A percentile compares a stretch with the other conserved stretches of the same genome.
Evolutionary conservation across 2,888 invertebrate species (phyloP).

Genomic region (Oscheius sp.): DNA sequence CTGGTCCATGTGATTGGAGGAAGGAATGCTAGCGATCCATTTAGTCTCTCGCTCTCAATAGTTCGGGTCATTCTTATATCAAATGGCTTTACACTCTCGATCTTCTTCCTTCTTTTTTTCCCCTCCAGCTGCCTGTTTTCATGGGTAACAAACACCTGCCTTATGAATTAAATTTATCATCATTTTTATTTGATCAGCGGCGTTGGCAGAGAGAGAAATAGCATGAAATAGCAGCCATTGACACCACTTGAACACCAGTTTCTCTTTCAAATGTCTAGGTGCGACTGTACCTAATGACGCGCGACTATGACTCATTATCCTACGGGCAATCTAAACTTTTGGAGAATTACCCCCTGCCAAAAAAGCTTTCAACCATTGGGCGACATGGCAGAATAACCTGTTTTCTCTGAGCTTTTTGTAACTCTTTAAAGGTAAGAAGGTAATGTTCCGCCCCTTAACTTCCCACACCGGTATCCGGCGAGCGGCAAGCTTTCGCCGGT

Average conservation of each 20-base stretch:
- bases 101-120: not conserved
- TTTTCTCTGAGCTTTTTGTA: slow-evolving; percentile 7
- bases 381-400: slow-evolving; percentile 4
- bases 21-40: not conserved
- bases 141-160: not conserved
- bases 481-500: slow-evolving; percentile 14
- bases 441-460: slow-evolving; percentile 10
- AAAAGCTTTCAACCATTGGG: slow-evolving; percentile 5
- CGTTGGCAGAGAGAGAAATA: too few relatives aligned
- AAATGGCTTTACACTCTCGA: slow-evolving; percentile 8
- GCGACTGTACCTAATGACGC: slow-evolving; percentile 22
- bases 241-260: slow-evolving; percentile 19
- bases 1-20: slow-evolving; percentile 4
- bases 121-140: not conserved
- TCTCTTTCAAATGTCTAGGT: slow-evolving; percentile 1
- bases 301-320: not conserved
- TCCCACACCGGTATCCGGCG: slow-evolving; percentile 19
- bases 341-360: slow-evolving; percentile 6
- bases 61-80: not conserved
- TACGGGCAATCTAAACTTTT: slow-evolving; percentile 10
- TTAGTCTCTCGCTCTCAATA: not conserved
- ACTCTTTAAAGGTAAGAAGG: slow-evolving; percentile 7
- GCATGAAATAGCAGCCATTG: too few relatives aligned
- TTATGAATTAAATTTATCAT: too few relatives aligned
- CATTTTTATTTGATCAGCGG: too few relatives aligned